phyloP scores from a whole-genome alignment of 2,797 vertebrate species.

The Acipenser ruthenus region DNA sequence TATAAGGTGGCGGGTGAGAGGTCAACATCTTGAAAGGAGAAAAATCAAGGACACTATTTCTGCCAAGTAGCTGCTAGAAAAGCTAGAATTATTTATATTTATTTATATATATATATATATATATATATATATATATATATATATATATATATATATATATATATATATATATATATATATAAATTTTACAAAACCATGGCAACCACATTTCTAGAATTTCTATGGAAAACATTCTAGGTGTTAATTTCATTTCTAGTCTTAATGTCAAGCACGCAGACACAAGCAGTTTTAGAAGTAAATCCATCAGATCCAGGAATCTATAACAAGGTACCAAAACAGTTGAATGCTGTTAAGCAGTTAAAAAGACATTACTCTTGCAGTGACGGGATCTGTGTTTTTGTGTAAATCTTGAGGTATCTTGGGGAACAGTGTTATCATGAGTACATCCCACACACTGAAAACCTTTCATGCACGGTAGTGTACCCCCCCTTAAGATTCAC shows the following conservation, averaged over 20 bases:
- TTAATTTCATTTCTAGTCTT: constrained; percentile 11
- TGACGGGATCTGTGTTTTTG: neutral
- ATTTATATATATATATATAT: too few species aligned
- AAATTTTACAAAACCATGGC: constrained; percentile 1
- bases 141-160: too few species aligned
- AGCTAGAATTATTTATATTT: too few species aligned
- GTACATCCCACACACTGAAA: neutral
- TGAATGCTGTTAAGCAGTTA: neutral
- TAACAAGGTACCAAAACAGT: neutral
- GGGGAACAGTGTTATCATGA: constrained; percentile 2
- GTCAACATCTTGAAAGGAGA: too few species aligned
- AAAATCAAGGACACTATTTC: too few species aligned
- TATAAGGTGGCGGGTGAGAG: too few species aligned
- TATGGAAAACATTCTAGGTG: neutral
- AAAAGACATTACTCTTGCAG: neutral
- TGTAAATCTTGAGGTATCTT: constrained; percentile 5
- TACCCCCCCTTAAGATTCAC: neutral
- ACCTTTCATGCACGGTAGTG: neutral
- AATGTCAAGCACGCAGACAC: constrained; percentile 6
- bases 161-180: too few species aligned
- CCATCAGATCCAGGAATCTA: constrained; percentile 8
- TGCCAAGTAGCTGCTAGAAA: too few species aligned
- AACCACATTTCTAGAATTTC: neutral
- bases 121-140: too few species aligned
- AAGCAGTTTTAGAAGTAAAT: constrained; percentile 8